Base-by-base conservation (phyloP, 1,140 invertebrate genomes). In the Nomia melanderi region DNA sequence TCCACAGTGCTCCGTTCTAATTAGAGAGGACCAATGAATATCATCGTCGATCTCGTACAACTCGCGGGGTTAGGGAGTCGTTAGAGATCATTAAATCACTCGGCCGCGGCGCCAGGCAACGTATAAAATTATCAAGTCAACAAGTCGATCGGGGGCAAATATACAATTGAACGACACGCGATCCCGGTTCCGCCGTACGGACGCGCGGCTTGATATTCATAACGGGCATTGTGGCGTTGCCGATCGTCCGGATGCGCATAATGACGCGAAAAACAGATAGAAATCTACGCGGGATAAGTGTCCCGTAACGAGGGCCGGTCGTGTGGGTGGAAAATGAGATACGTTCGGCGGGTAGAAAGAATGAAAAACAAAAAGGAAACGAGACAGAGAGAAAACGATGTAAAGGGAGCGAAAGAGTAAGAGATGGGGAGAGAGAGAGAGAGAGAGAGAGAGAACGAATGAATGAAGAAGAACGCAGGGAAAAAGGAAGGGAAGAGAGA, bases 321-420 rank as follows among this genome's bases (percentile, higher is more conserved):
- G 74, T 44, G 77, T 74, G 41, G 69, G 47, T 62, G 69, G 65
- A 65, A 44, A 65, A 57, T 54, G 70, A 79, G 53, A 71, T 82
- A 82, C 50, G 29, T 71, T 70, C 53, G 25, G 27, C 39, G 36
- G 0, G 23, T 53, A 47, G 64, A 70, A 69, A 44, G 41, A 44
- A 50, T 5, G 20, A n/a, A 6, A n/a, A 5, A 6, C 44, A n/a
- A 8, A 17, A 20, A 47, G 20, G 33, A 36, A 8, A 36, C 33
- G 39, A 14, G 7, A 3, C 11, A 41, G 9, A 41, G 4, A 12
- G 12, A 17, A 17, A 44, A 5, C 14, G 41, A 14, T 5, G 14
- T 2, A 44, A 17, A 4, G 0, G 14, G 41, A n/a, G n/a, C n/a
- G n/a, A n/a, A n/a, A n/a, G n/a, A n/a, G n/a, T n/a, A n/a, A n/a